Evolutionary conservation across 1,140 invertebrate genomes (phyloP).

Genomic region (Drosophila sp.): DNA sequence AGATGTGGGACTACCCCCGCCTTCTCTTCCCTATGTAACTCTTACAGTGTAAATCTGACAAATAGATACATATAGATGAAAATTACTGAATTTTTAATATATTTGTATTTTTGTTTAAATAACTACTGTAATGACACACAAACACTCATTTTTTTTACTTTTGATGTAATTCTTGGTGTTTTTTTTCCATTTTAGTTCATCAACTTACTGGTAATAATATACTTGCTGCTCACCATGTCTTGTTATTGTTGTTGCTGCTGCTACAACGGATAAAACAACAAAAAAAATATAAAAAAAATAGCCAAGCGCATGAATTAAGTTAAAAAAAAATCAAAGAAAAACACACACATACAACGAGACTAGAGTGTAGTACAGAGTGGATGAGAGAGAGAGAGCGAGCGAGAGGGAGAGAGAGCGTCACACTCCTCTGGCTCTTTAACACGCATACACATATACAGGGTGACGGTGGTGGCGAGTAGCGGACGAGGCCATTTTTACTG

Average conservation of each 20-base stretch:
- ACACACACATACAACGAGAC: constrained; percentile 34
- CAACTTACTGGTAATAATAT: constrained; percentile 31
- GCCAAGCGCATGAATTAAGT: constrained; percentile 16
- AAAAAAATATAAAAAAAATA: constrained; percentile 16
- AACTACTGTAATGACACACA: constrained; percentile 15
- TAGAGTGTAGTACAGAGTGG: constrained; percentile 13
- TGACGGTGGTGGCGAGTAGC: constrained; percentile 44
- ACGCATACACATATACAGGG: constrained; percentile 14
- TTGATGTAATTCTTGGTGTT: constrained; percentile 8
- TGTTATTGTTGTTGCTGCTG: constrained; percentile 28
- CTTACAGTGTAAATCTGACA: background rate
- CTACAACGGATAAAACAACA: constrained; percentile 40
- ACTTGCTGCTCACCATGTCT: constrained; percentile 32
- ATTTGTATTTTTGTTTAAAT: background rate
- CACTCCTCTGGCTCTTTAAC: constrained; percentile 8
- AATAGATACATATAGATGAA: background rate
- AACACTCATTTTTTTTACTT: constrained; percentile 17
- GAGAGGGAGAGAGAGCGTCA: constrained; percentile 32
- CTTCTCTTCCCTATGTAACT: background rate
- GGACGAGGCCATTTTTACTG: constrained; percentile 50
- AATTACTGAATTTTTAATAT: background rate
- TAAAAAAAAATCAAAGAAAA: constrained; percentile 37
- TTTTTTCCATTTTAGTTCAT: constrained; percentile 9
- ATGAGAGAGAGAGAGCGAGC: background rate
- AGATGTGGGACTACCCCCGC: background rate